Conservation (phyloP, 2,888 invertebrate species). For the Nezara viridula region DNA sequence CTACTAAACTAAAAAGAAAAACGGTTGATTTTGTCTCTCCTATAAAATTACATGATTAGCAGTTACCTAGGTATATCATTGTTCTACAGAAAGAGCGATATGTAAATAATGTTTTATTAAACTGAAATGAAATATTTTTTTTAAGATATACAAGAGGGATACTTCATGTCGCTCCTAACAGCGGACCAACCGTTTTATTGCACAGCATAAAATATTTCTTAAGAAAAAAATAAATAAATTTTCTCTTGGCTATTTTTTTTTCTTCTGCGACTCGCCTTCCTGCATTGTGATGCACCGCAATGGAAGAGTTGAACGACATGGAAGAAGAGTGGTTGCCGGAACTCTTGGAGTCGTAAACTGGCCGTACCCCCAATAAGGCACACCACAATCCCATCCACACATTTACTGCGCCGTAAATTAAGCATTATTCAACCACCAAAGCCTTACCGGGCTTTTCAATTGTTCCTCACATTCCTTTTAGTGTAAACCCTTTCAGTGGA, state of each 20-base stretch:
- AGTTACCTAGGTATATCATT: too few relatives aligned
- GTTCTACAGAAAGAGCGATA: too few relatives aligned
- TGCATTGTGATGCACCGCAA: constrained; percentile 26
- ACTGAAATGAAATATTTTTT: too few relatives aligned
- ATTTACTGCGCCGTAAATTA: constrained; percentile 51
- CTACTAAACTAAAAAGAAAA: too few relatives aligned
- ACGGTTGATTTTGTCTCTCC: too few relatives aligned
- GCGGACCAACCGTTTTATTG: too few relatives aligned
- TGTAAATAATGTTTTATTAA: too few relatives aligned
- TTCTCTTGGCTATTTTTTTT: background rate
- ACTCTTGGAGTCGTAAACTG: constrained; percentile 27
- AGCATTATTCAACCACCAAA: constrained; percentile 45
- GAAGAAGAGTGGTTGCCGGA: constrained; percentile 7
- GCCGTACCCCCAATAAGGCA: constrained; percentile 47
- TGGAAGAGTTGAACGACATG: constrained; percentile 46
- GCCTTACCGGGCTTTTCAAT: constrained; percentile 52
- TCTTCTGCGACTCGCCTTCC: background rate
- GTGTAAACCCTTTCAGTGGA: constrained; percentile 43
- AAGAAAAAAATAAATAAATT: background rate
- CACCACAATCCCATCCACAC: constrained; percentile 38
- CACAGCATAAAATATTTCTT: background rate
- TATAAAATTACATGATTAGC: too few relatives aligned
- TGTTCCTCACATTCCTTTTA: constrained; percentile 39
- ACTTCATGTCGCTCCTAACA: too few relatives aligned
- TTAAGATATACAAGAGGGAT: too few relatives aligned